Base-by-base conservation (phyloP, 2,113 vertebrate genomes). In the Muscicapa adusta region DNA sequence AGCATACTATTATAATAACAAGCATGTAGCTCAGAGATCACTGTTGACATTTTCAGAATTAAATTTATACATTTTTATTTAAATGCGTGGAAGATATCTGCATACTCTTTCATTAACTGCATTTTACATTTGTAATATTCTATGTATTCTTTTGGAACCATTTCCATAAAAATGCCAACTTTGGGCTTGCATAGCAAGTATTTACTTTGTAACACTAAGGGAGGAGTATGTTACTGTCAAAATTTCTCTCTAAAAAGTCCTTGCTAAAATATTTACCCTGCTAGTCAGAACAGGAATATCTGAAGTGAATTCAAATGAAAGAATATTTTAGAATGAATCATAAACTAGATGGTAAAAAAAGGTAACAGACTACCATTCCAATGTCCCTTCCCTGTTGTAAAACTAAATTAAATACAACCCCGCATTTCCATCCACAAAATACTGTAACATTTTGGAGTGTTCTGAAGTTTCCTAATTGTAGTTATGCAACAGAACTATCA, bases 41-140 rank as follows among this genome's bases (percentile, higher is more conserved):
- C 63, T 91, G 66, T 28, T 90, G 91, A 80, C 45, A 89, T 95
- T 96, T 82, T 90, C 42, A 42, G 93, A 81, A 85, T 88, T 95
- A 94, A 87, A 86, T 94, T 95, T 89, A 93, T 91, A 67, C 53
- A 82, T 94, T 95, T 97, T 90, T 75, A 95, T 89, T 97, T 97
- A 70, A 92, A 96, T 95, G 91, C 45, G 74, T 85, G 72, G 94
- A 95, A 96, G 93, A 93, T 80, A 95, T 89, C 51, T 90, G 58
- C 71, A 95, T 72, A 79, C 48, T 86, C 80, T 91, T 94, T 94
- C 88, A 96, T 89, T 93, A 96, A 94, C 88, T 48, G 50, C 80
- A 93, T 85, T 96, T 91, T 81, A 88, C 87, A 93, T 96, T 96
- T 93, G 91, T 81, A 96, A 87, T 80, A 84, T 85, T 80, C 92